Evolutionary conservation across 53 echinoderm and acorn worm genomes (phyloP).

Genomic region (Henricia sp.): DNA sequence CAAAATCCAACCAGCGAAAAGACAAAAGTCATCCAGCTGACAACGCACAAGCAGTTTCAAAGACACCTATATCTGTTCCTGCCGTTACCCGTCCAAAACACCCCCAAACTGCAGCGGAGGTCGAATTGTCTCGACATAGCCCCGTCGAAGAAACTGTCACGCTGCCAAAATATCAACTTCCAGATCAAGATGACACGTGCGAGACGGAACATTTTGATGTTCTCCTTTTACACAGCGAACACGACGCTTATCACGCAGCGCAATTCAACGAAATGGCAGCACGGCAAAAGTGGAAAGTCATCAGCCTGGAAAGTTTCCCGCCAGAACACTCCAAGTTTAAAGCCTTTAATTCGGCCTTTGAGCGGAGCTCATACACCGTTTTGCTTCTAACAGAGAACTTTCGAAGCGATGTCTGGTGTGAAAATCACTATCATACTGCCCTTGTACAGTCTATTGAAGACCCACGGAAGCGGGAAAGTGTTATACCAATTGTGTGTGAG

Average conservation of each 20-base stretch:
- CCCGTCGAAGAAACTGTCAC: neutral
- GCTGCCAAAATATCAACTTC: neutral
- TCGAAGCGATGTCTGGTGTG: slow-evolving; percentile 35
- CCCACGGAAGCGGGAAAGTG: neutral
- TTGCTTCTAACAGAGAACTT: slow-evolving; percentile 29
- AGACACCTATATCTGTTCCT: neutral
- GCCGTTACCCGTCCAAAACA: neutral
- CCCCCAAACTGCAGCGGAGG: neutral
- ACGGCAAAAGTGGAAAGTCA: slow-evolving; percentile 29
- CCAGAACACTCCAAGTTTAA: neutral
- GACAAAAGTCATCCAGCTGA: neutral
- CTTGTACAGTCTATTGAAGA: slow-evolving; percentile 27
- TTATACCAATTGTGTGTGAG: slow-evolving; percentile 36
- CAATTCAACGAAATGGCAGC: slow-evolving; percentile 3
- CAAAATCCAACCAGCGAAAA: neutral
- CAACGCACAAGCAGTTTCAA: neutral
- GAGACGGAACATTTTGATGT: slow-evolving; percentile 43
- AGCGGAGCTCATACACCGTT: slow-evolving; percentile 25
- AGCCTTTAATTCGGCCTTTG: slow-evolving; percentile 2
- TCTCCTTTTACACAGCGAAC: slow-evolving; percentile 47
- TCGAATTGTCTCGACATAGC: neutral
- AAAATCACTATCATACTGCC: slow-evolving; percentile 12
- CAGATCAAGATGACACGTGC: neutral
- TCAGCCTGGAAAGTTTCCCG: slow-evolving; percentile 26
- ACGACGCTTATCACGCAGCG: neutral